Base-by-base conservation (phyloP, 1,140 invertebrate species). In the Temnothorax nylanderi region DNA sequence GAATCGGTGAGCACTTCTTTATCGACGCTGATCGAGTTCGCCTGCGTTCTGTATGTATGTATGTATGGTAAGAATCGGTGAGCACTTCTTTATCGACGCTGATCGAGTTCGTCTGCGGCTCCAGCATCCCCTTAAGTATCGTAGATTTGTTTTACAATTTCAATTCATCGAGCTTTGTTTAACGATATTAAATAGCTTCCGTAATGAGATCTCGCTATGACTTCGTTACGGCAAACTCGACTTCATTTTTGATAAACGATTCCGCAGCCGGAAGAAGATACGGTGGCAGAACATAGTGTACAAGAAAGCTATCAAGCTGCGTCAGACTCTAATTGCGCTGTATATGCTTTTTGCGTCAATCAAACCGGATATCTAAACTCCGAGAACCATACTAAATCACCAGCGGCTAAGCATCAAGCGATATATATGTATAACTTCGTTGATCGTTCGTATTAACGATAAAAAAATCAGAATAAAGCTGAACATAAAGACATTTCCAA, bases 221-320 rank as follows among this genome's bases (percentile, higher is more conserved):
- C 8, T n/a, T 58, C 10, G 34, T 3, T n/a, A 16, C 13, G 44
- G 2, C 34, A 47, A 13, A 60, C 8, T 44, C 3, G 16, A 58
- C 18, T 60, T 8, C 1, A 11, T 16, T 58, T 47, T 82, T 41
- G 37, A 74, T 32, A 56, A 54, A 44, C 21, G 10, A 41, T 41
- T 41, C n/a, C 47, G 41, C 11, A 58, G 10, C 37, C 21, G 41
- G 26, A 75, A 62, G 41, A 75, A 75, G 18, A 60, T 60, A 84
- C 69, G 69, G 32, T 84, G 54, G 21, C 8, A 13, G 8, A 47
- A 74, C 21, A 32, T 18, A 75, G 26, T 74, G 41, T 74, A 84
- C 54, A 37, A 82, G 47, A 60, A 75, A 75, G 69, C 54, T 84
- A 74, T 84, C n/a, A 84, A 84, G 80, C 80, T 82, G 67, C 47